Evolutionary conservation across 2,888 invertebrate genomes (phyloP), one percentile per base, ranked within the genome.

Genomic region (Protophormia terraenovae): DNA sequence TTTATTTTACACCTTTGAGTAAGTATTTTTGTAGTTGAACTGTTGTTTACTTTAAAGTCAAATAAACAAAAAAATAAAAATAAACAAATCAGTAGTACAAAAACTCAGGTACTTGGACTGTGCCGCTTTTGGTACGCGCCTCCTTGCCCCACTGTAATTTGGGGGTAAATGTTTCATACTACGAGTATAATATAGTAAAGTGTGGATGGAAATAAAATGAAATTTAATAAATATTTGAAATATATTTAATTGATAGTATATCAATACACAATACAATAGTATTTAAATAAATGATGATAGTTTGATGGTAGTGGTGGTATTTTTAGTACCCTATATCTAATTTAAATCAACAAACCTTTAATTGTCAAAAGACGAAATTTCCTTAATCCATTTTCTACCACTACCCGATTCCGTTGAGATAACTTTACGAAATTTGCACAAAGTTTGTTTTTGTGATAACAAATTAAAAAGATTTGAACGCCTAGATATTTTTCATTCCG

Each of bases 11-110:
- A 73, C 27, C 64, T 55, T 73, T 69, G 47, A 66, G 45, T 16
- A 47, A n/a, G n/a, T n/a, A n/a, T n/a, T 58, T 69, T 73, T 69
- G 45, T 45, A 22, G 55, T 6, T 47, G 45, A 47, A 66, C n/a
- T n/a, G 22, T 47, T 75, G 73, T 81, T 81, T 67, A 67, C 41
- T 75, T 75, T 22, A 58, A 66, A 47, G n/a, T 24, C 45, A 50
- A 69, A 60, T 55, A 77, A 77, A 58, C 12, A 38, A 19, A 27
- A 75, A n/a, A n/a, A n/a, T n/a, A n/a, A n/a, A n/a, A 75, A 67
- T 69, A 78, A 78, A 62, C 60, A 78, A 22, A 53, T 53, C n/a
- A n/a, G n/a, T n/a, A n/a, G n/a, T n/a, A n/a, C n/a, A 53, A 69
- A 53, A 53, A 10, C 47, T 55, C 27, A 12, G 35, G 16, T 47